A percentile compares a stretch with the other conserved stretches of the same genome.
Conservation (phyloP, 2,113 vertebrate species). For the Catharus minimus region DNA sequence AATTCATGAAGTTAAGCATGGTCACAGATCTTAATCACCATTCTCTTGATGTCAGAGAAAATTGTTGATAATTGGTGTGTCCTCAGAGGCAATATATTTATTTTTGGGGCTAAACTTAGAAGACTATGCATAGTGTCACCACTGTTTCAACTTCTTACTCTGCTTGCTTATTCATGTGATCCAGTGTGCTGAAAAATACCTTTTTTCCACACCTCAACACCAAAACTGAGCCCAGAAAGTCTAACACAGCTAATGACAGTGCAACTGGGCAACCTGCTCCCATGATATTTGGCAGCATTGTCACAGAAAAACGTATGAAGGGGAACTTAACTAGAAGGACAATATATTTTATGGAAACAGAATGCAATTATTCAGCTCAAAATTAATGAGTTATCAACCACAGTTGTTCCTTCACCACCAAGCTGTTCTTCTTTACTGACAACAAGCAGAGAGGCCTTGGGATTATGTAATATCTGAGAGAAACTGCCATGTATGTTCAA, state of each 20-base stretch:
- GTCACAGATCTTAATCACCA: neutral
- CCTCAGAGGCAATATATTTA: neutral
- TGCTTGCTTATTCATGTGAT: neutral
- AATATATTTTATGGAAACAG: neutral
- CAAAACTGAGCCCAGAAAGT: neutral
- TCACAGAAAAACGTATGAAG: neutral
- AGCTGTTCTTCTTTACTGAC: neutral
- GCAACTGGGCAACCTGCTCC: neutral
- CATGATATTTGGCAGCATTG: neutral
- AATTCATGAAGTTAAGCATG: neutral
- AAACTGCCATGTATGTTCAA: neutral
- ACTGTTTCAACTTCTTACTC: neutral
- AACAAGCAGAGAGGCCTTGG: neutral
- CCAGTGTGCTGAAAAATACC: neutral
- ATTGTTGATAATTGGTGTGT: neutral
- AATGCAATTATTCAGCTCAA: neutral
- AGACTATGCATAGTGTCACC: neutral
- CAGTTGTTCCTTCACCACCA: neutral
- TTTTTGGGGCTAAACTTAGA: neutral
- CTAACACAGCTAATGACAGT: neutral
- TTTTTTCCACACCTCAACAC: neutral
- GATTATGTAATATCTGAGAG: neutral
- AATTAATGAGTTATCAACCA: neutral
- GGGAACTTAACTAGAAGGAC: neutral
- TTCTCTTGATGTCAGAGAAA: neutral